Conservation (phyloP, 1,140 invertebrate species). For the Dinoponera quadriceps region DNA sequence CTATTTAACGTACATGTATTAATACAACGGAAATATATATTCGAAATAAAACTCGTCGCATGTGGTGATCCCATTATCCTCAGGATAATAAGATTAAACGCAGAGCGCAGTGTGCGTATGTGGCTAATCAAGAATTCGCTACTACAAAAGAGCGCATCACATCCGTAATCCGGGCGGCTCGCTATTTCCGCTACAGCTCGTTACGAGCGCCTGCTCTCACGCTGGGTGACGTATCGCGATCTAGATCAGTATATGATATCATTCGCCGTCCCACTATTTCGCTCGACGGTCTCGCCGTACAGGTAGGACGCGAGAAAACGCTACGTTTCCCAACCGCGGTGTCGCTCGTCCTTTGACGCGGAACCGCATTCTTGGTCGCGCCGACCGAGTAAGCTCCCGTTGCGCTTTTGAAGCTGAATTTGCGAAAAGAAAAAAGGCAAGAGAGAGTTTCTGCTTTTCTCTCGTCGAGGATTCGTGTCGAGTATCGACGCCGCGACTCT, state of each 20-base stretch:
- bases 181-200: slow-evolving; percentile 28
- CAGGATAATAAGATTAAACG: background rate
- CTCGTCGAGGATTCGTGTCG: too few species aligned
- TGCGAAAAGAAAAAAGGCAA: background rate
- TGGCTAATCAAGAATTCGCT: slow-evolving; percentile 12
- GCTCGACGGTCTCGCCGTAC: background rate
- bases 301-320: slow-evolving; percentile 28
- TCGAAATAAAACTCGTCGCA: background rate
- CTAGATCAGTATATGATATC: slow-evolving; percentile 48
- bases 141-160: slow-evolving; percentile 18
- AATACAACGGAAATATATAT: background rate
- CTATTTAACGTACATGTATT: too few species aligned
- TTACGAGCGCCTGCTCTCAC: slow-evolving; percentile 71
- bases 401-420: background rate
- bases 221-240: slow-evolving; percentile 69
- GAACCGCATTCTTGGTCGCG: slow-evolving; percentile 1
- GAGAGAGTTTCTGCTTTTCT: background rate
- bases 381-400: background rate
- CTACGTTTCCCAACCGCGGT: background rate
- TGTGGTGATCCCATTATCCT: background rate
- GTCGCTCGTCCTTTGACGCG: background rate
- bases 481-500: too few species aligned
- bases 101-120: background rate
- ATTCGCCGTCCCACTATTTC: slow-evolving; percentile 34
- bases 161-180: slow-evolving; percentile 23